phyloP scores from a whole-genome alignment of 2,113 vertebrate genomes.

The Phaethon lepturus region DNA sequence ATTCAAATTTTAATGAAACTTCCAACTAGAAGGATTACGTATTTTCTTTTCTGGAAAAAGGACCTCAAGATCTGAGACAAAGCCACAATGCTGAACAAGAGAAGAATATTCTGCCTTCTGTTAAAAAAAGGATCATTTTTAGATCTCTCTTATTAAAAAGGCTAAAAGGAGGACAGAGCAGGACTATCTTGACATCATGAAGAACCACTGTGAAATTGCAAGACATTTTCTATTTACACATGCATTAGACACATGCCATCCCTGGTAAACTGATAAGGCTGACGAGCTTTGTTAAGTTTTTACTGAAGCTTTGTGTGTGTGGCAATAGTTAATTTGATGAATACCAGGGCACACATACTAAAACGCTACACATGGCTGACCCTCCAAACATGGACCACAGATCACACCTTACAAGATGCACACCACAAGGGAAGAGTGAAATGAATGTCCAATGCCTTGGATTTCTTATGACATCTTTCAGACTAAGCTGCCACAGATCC shows the following conservation, averaged over 20 bases:
- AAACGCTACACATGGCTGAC: not conserved
- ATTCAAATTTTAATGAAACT: not conserved
- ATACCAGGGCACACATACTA: not conserved
- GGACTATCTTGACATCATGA: not conserved
- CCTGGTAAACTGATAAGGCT: not conserved
- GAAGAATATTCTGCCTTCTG: not conserved
- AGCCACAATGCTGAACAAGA: not conserved
- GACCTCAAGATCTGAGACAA: not conserved
- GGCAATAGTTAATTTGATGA: not conserved
- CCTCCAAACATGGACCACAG: not conserved
- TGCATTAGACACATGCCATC: not conserved
- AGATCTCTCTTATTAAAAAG: not conserved
- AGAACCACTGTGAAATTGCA: not conserved
- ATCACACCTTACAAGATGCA: not conserved
- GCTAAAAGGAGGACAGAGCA: not conserved
- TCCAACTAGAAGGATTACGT: not conserved
- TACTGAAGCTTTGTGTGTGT: not conserved
- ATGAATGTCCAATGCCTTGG: not conserved
- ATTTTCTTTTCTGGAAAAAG: conserved; percentile 10
- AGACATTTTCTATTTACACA: not conserved
- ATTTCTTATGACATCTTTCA: not conserved
- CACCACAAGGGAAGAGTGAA: not conserved
- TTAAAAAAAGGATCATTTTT: not conserved
- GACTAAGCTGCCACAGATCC: not conserved
- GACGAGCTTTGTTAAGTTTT: not conserved